These are phyloP conservation scores for Hypotaenidia okinawae DNA, from an alignment of 2,797 vertebrate genomes.

Conservation along the genomic window DNA sequence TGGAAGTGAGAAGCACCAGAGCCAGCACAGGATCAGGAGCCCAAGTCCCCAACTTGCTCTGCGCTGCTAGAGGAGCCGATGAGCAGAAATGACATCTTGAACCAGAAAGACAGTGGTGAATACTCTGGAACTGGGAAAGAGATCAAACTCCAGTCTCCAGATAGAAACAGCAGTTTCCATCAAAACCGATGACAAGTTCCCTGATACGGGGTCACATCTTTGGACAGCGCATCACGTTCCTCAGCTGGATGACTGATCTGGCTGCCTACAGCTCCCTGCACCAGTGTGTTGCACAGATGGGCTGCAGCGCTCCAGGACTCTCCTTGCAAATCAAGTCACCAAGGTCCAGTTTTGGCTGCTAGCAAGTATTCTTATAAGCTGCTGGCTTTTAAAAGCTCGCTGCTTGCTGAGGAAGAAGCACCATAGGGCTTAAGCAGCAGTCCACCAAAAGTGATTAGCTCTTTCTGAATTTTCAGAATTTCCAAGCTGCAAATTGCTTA, in stretches of 20 bases:
- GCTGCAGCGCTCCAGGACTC: background rate
- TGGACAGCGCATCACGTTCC: background rate
- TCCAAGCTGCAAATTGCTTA: constrained; percentile 20
- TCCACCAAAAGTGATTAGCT: background rate
- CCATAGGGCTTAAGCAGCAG: background rate
- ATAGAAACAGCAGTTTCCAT: constrained; percentile 27
- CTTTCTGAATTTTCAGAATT: background rate
- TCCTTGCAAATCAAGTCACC: background rate
- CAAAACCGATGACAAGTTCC: background rate
- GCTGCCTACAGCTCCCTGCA: background rate
- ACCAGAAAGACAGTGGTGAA: background rate
- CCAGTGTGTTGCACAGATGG: background rate
- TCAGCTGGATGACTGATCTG: background rate
- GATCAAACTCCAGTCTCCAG: background rate
- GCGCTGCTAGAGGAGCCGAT: background rate
- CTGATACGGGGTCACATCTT: background rate
- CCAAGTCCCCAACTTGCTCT: background rate
- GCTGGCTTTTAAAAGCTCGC: background rate
- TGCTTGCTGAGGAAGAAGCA: background rate
- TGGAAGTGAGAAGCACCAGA: background rate
- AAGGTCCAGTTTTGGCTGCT: background rate
- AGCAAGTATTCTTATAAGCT: background rate
- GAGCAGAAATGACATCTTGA: background rate
- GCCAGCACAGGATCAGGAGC: background rate
- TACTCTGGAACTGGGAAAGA: background rate